phyloP scores from a whole-genome alignment of 2,113 vertebrate species.

The Oncorhynchus kisutch region DNA sequence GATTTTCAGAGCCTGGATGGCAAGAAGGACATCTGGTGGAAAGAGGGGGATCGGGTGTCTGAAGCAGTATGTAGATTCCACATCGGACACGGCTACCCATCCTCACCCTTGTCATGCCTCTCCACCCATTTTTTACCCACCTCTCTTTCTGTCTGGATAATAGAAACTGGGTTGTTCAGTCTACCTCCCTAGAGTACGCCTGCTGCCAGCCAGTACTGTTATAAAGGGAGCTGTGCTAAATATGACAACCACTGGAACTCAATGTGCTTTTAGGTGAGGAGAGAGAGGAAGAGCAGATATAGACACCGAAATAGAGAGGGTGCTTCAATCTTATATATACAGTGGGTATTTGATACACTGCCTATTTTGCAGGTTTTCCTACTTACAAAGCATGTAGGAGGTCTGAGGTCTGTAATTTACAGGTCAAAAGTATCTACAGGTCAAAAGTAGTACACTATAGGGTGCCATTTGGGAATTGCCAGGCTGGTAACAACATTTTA shows the following conservation, averaged over 20 bases:
- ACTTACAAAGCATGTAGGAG: too few relatives aligned
- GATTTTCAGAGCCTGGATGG: background rate
- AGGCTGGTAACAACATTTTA: too few relatives aligned
- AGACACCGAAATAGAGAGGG: background rate
- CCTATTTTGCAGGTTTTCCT: too few relatives aligned
- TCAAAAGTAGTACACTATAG: too few relatives aligned
- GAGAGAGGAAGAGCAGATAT: background rate
- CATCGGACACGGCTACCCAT: background rate
- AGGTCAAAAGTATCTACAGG: too few relatives aligned
- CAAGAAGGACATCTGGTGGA: background rate
- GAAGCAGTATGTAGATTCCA: too few relatives aligned
- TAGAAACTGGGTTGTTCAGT: slow-evolving; percentile 5
- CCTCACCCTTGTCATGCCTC: background rate
- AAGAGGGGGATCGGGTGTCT: too few relatives aligned
- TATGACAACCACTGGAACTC: background rate
- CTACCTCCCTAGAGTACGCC: background rate
- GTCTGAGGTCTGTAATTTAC: too few relatives aligned
- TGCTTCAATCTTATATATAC: too few relatives aligned
- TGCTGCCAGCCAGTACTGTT: background rate
- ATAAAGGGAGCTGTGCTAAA: background rate
- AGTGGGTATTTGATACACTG: too few relatives aligned
- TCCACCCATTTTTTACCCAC: background rate
- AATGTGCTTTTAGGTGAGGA: background rate
- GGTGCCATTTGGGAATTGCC: too few relatives aligned
- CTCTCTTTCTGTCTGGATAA: background rate